Evolutionary conservation across 2,797 vertebrate genomes (phyloP), one percentile per base, ranked within the genome.

Genomic region (Sebastolobus altivelis): DNA sequence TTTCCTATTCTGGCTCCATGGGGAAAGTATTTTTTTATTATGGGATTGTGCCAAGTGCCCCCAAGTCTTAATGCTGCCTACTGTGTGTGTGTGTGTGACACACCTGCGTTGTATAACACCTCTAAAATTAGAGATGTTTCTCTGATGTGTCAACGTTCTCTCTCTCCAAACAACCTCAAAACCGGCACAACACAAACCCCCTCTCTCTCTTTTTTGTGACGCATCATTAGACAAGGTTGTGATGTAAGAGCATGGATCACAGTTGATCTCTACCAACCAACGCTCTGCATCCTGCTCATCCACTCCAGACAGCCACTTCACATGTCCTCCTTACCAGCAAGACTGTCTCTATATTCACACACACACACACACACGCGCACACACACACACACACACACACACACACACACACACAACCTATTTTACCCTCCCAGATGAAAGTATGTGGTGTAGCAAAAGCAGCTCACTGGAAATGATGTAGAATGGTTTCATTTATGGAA

Each of bases 171-270:
- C 75, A 80, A 72, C 29, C 54, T 73, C 7, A 76, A 81, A 84
- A 65, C 7, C 2, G 0, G 10, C 20, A 31, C 33, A 43, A 58
- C 33, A 40, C 55, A 14, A 29, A 68, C 73, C 37, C 65, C 29
- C 9, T 59, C 11, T 61, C 40, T 74, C 13, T n/a, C 29, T 59
- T 60, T 63, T 73, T 66, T 78, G 79, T 91, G 88, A 90, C 52
- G 75, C 87, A 90, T 85, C 71, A 81, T 80, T 56, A 84, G 72
- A 89, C 79, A 72, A 86, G 37, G 40, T 80, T 86, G 63, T 89
- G 84, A 91, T 87, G 86, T 80, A 85, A 87, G 73, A 86, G 63
- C 40, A 82, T 81, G 72, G 85, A 88, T 91, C 83, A 85, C 75
- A 81, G 78, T 72, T 83, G 60, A 77, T 72, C 52, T 82, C 52